Percentiles rank a stretch among this genome's conserved stretches.
These are phyloP conservation scores for Melanocharis versteri DNA, from an alignment of 2,113 vertebrate species.

Conservation along the genomic window DNA sequence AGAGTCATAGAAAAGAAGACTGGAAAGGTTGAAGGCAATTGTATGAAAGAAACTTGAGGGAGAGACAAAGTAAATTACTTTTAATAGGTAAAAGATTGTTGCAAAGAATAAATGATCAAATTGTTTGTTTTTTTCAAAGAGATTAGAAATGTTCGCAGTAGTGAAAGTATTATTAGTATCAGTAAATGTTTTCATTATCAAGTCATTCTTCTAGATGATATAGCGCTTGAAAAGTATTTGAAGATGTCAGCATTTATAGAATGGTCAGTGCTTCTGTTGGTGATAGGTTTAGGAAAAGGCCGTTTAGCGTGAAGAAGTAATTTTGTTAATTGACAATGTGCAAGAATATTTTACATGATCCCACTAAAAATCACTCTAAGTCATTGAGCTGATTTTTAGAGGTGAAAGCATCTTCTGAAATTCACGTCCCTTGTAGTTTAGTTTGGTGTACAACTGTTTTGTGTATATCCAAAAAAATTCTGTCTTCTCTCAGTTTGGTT, in stretches of 20 bases:
- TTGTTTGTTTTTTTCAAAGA: background rate
- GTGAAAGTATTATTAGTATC: background rate
- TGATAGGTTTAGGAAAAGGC: background rate
- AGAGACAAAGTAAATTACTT: background rate
- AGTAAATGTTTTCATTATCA: background rate
- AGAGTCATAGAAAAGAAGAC: background rate
- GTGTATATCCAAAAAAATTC: background rate
- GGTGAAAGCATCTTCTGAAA: background rate
- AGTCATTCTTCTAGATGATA: background rate
- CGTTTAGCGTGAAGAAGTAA: background rate
- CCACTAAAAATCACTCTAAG: background rate
- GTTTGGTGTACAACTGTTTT: background rate
- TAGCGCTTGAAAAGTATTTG: background rate
- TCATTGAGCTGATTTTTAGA: background rate
- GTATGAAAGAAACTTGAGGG: background rate
- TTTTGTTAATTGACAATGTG: background rate
- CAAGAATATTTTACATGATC: background rate
- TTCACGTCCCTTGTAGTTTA: background rate
- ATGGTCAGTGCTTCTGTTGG: background rate
- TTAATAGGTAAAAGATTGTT: background rate
- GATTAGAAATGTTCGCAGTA: background rate
- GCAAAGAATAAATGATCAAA: background rate
- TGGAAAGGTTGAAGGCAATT: background rate
- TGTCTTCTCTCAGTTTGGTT: background rate
- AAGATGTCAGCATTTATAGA: background rate